Base-by-base conservation (phyloP, 30 jellyfish, hydroid and myxozoan species). In the Hydra vulgaris region DNA sequence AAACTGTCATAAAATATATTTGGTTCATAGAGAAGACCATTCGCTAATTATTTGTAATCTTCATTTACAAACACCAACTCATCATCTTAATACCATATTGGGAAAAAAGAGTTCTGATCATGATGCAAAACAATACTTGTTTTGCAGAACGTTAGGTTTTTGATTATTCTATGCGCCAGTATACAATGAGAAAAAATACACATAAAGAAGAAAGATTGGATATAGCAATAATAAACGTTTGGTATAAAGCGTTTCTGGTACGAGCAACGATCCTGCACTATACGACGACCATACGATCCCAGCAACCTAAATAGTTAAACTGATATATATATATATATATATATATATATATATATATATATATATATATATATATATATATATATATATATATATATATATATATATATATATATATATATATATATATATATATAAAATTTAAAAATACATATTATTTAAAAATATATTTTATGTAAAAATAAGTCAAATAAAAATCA, bases 241-340 rank as follows among this genome's bases (percentile, higher is more conserved):
- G 55, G 73, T 54, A 18, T 85, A 61, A 77, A 91, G 88, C 25
- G 86, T 95, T 55, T 91, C 96, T 27, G 93, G 88, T 19, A 83
- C 82, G 26, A 91, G 95, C 40, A 91, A 72, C 16, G 97, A 91
- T 0, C 97, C 96, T 27, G 97, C 97, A 91, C 97, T 91, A 84
- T 91, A 91, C 18, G 96, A 69, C 67, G 97, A 95, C 97, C 97
- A 91, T 0, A 86, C 77, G 55, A 91, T 92, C 27, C 97, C 97
- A 76, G 87, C 78, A 18, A 91, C 72, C 97, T 91, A 81, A 70
- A 81, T 40, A 40, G 12, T 40, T 3, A 3, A 40, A 3, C 12
- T 40, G 8, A 3, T 40, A 5, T 40, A 12, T 40, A 40, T 40
- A 12, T 40, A n/a, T n/a, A n/a, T n/a, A n/a, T n/a, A n/a, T n/a